phyloP scores from a whole-genome alignment of 2,797 vertebrate species.

The Triplophysa yarkandensis region DNA sequence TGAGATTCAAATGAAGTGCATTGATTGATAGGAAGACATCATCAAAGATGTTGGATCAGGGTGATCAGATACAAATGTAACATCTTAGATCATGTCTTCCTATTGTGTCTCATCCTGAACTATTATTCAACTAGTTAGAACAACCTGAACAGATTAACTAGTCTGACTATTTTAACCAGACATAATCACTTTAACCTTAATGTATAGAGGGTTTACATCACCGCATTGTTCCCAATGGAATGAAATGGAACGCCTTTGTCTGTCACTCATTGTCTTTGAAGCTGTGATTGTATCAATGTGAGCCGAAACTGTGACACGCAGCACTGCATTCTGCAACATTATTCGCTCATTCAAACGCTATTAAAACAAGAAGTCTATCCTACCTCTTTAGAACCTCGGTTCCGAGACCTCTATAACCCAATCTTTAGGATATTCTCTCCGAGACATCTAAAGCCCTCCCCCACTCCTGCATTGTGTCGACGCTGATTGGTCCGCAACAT shows the following conservation, averaged over 20 bases:
- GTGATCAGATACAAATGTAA: no score
- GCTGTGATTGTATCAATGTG: neutral
- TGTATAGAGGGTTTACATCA: no score
- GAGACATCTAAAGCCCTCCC: conserved; percentile 15
- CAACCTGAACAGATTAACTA: no score
- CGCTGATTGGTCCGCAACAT: conserved; percentile 27
- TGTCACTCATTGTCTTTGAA: conserved; percentile 47
- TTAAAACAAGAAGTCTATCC: conserved; percentile 28
- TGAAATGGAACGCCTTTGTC: conserved; percentile 35
- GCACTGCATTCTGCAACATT: neutral
- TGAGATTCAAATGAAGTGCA: no score
- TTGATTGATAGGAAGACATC: neutral
- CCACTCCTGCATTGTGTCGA: conserved; percentile 26
- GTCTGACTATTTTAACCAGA: no score
- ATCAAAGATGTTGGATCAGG: no score
- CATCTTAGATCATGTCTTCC: no score
- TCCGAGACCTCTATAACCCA: conserved; percentile 19
- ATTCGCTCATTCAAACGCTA: conserved; percentile 6
- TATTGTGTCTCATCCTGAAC: no score
- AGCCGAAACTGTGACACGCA: neutral
- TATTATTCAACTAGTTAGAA: no score
- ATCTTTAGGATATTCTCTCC: conserved; percentile 10
- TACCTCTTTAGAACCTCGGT: conserved; percentile 45
- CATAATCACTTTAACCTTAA: no score
- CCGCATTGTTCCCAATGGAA: conserved; percentile 38